Evolutionary conservation across 1,140 invertebrate species (phyloP).

Genomic region (Ips typographus): DNA sequence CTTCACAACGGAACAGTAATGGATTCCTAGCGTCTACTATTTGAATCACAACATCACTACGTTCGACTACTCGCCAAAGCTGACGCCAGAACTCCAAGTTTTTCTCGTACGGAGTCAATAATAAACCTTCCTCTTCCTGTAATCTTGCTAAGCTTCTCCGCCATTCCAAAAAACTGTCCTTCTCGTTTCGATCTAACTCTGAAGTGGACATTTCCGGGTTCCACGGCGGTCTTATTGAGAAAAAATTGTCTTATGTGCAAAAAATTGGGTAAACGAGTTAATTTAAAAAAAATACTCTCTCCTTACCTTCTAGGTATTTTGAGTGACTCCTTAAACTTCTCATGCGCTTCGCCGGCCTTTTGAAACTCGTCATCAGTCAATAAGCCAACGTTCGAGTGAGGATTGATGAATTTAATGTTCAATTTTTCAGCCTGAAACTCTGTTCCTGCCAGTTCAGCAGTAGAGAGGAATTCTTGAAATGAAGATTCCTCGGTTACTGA

Average conservation of each 20-base stretch:
- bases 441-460: conserved; percentile 88
- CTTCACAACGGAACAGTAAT: conserved; percentile 88
- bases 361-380: conserved; percentile 65
- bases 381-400: conserved; percentile 61
- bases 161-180: conserved; percentile 86
- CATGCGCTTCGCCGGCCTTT: conserved; percentile 62
- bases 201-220: conserved; percentile 69
- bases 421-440: conserved; percentile 92
- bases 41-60: conserved; percentile 93
- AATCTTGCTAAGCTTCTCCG: conserved; percentile 74
- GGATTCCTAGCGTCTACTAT: conserved; percentile 98
- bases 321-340: conserved; percentile 65
- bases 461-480: conserved; percentile 93
- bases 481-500: conserved; percentile 95
- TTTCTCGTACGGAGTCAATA: conserved; percentile 96
- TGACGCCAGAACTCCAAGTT: conserved; percentile 99
- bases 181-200: conserved; percentile 76
- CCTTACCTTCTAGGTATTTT: conserved; percentile 73
- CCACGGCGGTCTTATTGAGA: conserved; percentile 74
- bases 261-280: too few relatives aligned
- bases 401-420: conserved; percentile 78
- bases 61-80: conserved; percentile 96
- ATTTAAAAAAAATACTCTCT: too few relatives aligned
- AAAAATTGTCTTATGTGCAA: too few relatives aligned
- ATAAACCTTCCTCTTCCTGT: conserved; percentile 77